These are phyloP conservation scores for Dipodomys stephensi DNA, from an alignment of 2,113 vertebrate genomes.

Conservation along the genomic window DNA sequence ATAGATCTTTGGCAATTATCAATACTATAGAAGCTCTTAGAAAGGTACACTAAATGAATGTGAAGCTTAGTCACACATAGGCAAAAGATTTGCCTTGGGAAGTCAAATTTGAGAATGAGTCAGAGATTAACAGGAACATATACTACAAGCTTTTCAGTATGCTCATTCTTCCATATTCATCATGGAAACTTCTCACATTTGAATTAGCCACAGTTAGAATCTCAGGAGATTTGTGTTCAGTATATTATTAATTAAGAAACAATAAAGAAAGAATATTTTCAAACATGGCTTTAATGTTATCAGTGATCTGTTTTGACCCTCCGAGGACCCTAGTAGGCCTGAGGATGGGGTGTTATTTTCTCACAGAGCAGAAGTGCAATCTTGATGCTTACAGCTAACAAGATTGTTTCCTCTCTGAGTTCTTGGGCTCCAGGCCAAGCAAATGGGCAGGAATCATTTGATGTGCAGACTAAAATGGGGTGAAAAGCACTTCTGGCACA, in stretches of 20 bases:
- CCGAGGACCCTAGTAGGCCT: neutral
- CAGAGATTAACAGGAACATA: neutral
- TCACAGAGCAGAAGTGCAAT: neutral
- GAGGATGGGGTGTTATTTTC: neutral
- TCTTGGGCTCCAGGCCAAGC: slow-evolving; percentile 65
- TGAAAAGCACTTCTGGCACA: slow-evolving; percentile 75
- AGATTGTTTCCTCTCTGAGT: neutral
- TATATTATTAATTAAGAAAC: slow-evolving; percentile 33
- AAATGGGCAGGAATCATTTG: slow-evolving; percentile 69
- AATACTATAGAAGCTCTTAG: neutral
- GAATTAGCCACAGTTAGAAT: neutral
- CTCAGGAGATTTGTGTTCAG: neutral
- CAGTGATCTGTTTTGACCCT: slow-evolving; percentile 30
- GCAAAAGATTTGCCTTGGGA: neutral
- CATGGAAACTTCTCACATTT: neutral
- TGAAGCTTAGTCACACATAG: neutral
- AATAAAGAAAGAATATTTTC: neutral
- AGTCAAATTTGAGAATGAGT: neutral
- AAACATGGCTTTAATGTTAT: neutral
- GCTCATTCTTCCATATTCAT: neutral
- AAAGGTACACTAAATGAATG: neutral
- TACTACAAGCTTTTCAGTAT: neutral
- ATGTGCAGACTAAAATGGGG: slow-evolving; percentile 73
- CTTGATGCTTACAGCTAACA: neutral
- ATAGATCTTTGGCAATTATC: neutral